Evolutionary conservation across 1,140 invertebrate species (phyloP), one percentile per base, ranked within the genome.

Genomic region (Heliconius melpomene): DNA sequence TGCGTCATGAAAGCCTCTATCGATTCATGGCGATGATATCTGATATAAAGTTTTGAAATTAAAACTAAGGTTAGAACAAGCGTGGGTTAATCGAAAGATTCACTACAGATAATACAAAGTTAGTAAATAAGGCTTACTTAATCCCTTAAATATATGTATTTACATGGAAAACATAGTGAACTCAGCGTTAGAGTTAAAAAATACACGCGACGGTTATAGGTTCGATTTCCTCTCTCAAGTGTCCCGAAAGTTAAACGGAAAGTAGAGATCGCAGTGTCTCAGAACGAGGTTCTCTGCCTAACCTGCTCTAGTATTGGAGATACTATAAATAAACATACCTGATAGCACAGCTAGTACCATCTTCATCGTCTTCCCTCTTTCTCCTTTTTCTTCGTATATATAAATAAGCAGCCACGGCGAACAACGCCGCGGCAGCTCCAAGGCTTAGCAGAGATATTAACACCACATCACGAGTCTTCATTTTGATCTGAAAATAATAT

Each of bases 361-460:
- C 92, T 70, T 93, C 92, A 7, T 94, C 91, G 38, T 93, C 90
- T 29, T 94, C 89, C 74, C 91, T 89, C 88, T 94, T 94, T 77
- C 87, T 84, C 57, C 89, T 81, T 18, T 89, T 82, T 2, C 91
- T 79, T 29, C 90, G 81, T 20, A 94, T 85, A 72, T 89, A 91
- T 3, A 93, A 81, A 50, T 92, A 93, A 5, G 85, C 90, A 0
- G 85, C 90, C 2, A 90, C 71, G 0, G 91, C 89, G 77, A 93
- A 88, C 66, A 94, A 82, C 46, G 87, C 83, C 18, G 87, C 91
- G 13, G 87, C 83, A 66, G 87, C 84, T 18, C 88, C 89, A 60
- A 88, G 87, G 75, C 90, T 89, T 82, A 94, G 77, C 54, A 92
- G 86, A 2, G 87, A 81, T 23, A 93, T 79, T 57, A 94, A 66